Evolutionary conservation across 2,797 vertebrate species (phyloP).

Genomic region (Notolabrus celidotus): DNA sequence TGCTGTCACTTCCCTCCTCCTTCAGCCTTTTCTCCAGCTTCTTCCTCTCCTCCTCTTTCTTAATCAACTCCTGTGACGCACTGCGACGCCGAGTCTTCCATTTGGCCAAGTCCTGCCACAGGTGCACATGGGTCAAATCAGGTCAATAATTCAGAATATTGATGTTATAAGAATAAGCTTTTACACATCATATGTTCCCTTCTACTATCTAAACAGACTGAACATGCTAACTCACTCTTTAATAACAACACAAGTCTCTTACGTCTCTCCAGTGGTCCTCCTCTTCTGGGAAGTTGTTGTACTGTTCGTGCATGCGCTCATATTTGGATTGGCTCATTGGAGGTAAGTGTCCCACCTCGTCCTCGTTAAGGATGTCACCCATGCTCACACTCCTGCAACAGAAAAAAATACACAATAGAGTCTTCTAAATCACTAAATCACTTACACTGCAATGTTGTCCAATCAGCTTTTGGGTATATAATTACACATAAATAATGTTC

Average conservation of each 20-base stretch:
- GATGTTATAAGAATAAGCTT: not conserved
- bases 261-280: conserved; percentile 97
- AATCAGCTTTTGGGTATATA: conserved; percentile 5
- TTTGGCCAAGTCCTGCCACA: conserved; percentile 91
- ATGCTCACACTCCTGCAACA: conserved; percentile 92
- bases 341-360: conserved; percentile 87
- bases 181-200: not conserved
- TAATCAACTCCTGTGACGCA: conserved; percentile 95
- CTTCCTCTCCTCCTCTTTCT: conserved; percentile 97
- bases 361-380: conserved; percentile 93
- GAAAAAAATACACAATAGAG: conserved; percentile 9
- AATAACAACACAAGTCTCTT: conserved; percentile 70
- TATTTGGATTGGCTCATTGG: conserved; percentile 91
- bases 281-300: conserved; percentile 91
- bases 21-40: conserved; percentile 93
- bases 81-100: conserved; percentile 98
- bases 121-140: not conserved
- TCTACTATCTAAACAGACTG: not conserved
- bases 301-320: conserved; percentile 91
- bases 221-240: not conserved
- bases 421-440: not conserved
- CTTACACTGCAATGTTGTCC: not conserved
- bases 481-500: not conserved
- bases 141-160: not conserved
- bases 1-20: conserved; percentile 77